phyloP scores from a whole-genome alignment of 2,797 vertebrate genomes.

The Neomorphus geoffroyi region DNA sequence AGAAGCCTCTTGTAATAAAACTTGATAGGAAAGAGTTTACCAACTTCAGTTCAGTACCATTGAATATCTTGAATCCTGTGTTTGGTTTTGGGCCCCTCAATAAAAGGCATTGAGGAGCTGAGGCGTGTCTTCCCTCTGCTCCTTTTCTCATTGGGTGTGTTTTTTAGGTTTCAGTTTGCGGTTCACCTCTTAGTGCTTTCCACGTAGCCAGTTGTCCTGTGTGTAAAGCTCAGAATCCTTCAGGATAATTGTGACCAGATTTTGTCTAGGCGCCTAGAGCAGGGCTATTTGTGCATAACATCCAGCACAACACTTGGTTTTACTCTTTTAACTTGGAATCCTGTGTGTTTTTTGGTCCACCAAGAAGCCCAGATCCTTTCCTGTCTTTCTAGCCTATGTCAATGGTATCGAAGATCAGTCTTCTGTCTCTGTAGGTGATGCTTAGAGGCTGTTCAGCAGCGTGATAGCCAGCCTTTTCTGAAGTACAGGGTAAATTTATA shows the following conservation, averaged over 20 bases:
- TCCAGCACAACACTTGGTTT: background rate
- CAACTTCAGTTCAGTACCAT: background rate
- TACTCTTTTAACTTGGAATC: background rate
- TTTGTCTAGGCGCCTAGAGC: background rate
- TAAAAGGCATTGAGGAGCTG: too few species aligned
- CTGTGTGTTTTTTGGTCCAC: rapidly evolving
- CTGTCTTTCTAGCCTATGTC: background rate
- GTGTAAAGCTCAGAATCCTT: background rate
- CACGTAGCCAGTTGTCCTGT: background rate
- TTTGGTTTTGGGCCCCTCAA: too few species aligned
- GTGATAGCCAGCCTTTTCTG: background rate
- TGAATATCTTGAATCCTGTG: background rate
- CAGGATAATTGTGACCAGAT: background rate
- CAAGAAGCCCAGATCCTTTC: background rate
- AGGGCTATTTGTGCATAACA: background rate
- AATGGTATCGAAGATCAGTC: rapidly evolving
- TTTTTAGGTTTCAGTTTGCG: background rate
- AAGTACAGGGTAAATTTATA: background rate
- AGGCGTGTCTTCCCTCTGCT: background rate
- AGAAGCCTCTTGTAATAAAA: background rate
- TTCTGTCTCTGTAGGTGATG: background rate
- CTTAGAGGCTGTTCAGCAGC: rapidly evolving
- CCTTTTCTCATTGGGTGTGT: background rate
- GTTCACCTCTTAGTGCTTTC: background rate
- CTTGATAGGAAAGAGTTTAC: background rate